Base-by-base conservation (phyloP, 2,113 vertebrate genomes). In the Sclerurus mexicanus region DNA sequence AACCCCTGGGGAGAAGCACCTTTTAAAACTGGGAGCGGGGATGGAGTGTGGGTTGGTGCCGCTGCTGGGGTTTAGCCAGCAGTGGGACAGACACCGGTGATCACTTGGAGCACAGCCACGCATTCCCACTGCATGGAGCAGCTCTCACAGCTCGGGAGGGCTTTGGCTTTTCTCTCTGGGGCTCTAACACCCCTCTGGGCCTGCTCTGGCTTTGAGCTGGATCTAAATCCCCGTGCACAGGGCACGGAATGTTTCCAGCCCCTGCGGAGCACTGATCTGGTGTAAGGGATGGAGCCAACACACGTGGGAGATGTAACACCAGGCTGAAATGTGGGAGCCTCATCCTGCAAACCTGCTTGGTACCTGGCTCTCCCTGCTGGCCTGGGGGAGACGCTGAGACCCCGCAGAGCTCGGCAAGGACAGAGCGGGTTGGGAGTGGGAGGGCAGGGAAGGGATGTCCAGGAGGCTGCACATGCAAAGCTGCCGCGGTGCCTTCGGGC, bases 271-370 rank as follows among this genome's bases (percentile, higher is more conserved):
- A 9, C 46, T 31, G 78, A 6, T 28, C 46, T 50, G 66, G 14
- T 3, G 1, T 56, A 22, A 66, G 56, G n/a, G 47, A 46, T 16
- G 39, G 31, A 82, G 14, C 30, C 31, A 18, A 42, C 76, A 64
- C 16, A 16, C 0, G 0, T 2, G 10, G 1, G 27, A 63, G 12
- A 2, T 2, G 7, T 2, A 25, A 50, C 10, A 2, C 8, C 30
- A 2, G 49, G 53, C 28, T 22, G 53, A 46, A 74, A 74, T 1
- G 27, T 0, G 3, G 63, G 27, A 68, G 30, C 63, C 22, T 87
- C 50, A 72, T 66, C 30, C 86, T 19, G 16, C 37, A 6, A 0
- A 10, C 40, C 49, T 14, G 12, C 39, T 49, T 20, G 64, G 40
- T 31, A n/a, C 52, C 68, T 44, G 80, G 11, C 20, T 63, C 76